Base-by-base conservation (phyloP, 2,888 invertebrate species). In the Parnassius mnemosyne region DNA sequence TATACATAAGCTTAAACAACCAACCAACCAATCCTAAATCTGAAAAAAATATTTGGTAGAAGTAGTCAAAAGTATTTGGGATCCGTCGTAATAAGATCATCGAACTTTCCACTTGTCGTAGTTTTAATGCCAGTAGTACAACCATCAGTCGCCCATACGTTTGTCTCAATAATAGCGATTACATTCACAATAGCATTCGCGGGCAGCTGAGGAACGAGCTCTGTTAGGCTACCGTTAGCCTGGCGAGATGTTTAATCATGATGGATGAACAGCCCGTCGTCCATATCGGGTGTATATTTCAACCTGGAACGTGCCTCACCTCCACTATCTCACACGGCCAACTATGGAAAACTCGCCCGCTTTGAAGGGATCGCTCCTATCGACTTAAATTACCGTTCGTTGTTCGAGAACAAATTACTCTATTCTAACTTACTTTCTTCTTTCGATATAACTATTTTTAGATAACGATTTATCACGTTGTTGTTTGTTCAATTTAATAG, bases 171-270 rank as follows among this genome's bases (percentile, higher is more conserved):
- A 61, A 44, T 57, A 57, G 51, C 50, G 65, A 63, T 66, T 63
- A 67, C 65, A 66, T 68, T 66, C 69, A 75, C 70, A 72, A 69
- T 69, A 65, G 69, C 68, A 67, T 70, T 64, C 57, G 67, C 65
- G 65, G 60, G 62, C n/a, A 47, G 11, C 64, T 64, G 64, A 57
- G 65, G 66, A 68, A 68, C 63, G 57, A 63, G 58, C 58, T 61
- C 64, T 61, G 47, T n/a, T 7, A 47, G 58, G 72, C 77, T 76
- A 71, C 81, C 77, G 81, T 79, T 81, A 80, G 62, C 65, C 67
- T 58, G 58, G 65, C 64, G 68, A 75, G 80, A 80, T 81, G 73
- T 74, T 74, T 76, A 79, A 81, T 81, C 81, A 73, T 83, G 81
- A 83, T 78, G 75, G 80, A 81, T 83, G 77, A 68, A 67, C 68